phyloP scores from a whole-genome alignment of 2,797 vertebrate genomes.

The Coracias cyanogaster region DNA sequence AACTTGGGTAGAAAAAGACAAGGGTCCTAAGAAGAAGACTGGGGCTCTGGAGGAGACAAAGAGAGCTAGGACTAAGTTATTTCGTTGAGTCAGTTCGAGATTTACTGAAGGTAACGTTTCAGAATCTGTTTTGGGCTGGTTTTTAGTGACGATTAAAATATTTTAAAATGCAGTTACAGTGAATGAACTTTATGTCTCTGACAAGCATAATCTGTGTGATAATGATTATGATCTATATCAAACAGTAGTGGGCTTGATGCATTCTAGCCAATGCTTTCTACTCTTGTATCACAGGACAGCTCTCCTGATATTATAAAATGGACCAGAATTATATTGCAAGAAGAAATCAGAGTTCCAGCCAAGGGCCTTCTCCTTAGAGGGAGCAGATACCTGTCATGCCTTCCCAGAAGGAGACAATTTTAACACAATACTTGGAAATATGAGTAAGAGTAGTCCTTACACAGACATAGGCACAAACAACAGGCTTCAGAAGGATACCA shows the following conservation, averaged over 20 bases:
- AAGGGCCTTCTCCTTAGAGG: background rate
- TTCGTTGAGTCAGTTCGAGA: background rate
- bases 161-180: conserved; percentile 1
- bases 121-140: background rate
- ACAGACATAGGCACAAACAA: background rate
- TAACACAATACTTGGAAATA: background rate
- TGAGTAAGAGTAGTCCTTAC: background rate
- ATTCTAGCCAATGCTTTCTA: background rate
- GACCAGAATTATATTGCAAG: background rate
- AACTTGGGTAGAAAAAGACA: background rate
- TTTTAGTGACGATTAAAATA: background rate
- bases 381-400: background rate
- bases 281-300: background rate
- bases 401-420: background rate
- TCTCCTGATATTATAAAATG: background rate
- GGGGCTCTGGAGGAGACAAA: background rate
- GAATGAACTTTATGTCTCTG: background rate
- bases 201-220: background rate
- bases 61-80: background rate
- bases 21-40: background rate
- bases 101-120: background rate
- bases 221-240: background rate
- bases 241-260: background rate
- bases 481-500: background rate
- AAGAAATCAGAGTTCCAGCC: background rate